phyloP scores from a whole-genome alignment of 1,140 invertebrate genomes.

The Papilio machaon region DNA sequence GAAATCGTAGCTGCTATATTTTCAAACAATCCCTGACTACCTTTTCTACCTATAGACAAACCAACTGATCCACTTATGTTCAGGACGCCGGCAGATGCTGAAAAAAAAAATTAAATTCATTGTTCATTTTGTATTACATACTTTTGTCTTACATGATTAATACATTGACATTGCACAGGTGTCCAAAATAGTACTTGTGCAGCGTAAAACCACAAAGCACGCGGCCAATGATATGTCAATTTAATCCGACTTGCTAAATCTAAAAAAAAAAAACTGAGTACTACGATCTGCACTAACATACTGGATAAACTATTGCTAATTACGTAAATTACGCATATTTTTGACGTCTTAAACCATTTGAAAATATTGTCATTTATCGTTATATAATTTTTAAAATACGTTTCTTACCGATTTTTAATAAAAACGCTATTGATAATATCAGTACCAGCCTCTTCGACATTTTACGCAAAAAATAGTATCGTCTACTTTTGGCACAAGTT shows the following conservation, averaged over 20 bases:
- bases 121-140: not conserved
- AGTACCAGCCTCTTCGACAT: not conserved
- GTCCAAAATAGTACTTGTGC: not conserved
- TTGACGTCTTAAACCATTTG: too few relatives aligned
- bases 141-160: not conserved
- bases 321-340: too few relatives aligned
- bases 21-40: not conserved
- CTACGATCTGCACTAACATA: too few relatives aligned
- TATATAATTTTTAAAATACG: not conserved
- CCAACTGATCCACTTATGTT: not conserved
- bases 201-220: not conserved
- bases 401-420: conserved; percentile 9
- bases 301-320: too few relatives aligned
- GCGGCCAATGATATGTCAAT: not conserved
- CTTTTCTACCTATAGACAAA: not conserved
- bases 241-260: not conserved
- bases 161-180: not conserved
- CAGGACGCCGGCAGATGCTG: not conserved
- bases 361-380: too few relatives aligned
- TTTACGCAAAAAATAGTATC: not conserved
- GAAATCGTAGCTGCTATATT: not conserved
- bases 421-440: not conserved
- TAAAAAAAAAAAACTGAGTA: too few relatives aligned
- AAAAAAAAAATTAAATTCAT: not conserved
- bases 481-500: not conserved